Evolutionary conservation across 2,888 invertebrate genomes (phyloP).

Genomic region (Cylindroiulus punctatus): DNA sequence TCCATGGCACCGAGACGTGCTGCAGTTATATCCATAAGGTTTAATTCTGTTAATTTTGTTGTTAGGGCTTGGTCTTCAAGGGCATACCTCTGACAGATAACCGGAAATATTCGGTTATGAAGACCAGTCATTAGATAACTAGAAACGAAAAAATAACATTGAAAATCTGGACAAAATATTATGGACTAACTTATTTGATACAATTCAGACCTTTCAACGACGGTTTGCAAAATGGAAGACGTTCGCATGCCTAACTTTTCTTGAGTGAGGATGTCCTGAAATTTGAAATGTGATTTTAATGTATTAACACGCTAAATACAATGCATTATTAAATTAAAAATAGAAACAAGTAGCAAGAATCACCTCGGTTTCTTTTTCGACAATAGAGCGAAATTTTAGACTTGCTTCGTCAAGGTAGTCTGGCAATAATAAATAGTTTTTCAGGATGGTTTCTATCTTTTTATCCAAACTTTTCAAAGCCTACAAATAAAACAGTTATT

Average conservation of each 20-base stretch:
- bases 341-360: neutral
- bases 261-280: constrained; percentile 16
- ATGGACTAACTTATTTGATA: neutral
- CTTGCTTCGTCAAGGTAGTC: constrained; percentile 50
- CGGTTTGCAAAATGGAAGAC: neutral
- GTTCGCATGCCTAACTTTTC: neutral
- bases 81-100: constrained; percentile 61
- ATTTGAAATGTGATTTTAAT: too few relatives aligned
- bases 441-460: neutral
- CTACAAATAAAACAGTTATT: constrained; percentile 44
- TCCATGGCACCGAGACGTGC: constrained; percentile 63
- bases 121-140: constrained; percentile 64
- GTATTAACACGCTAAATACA: constrained; percentile 21
- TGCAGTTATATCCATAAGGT: constrained; percentile 61
- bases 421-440: constrained; percentile 51
- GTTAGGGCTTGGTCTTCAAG: constrained; percentile 62
- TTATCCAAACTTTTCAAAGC: constrained; percentile 29
- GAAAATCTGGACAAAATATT: too few relatives aligned
- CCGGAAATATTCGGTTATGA: constrained; percentile 63
- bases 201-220: constrained; percentile 47
- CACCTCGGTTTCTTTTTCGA: constrained; percentile 17
- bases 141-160: constrained; percentile 48
- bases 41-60: constrained; percentile 60
- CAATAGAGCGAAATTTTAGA: neutral
- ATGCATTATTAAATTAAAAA: too few relatives aligned